These are phyloP conservation scores for Bradypus variegatus DNA, from an alignment of 2,797 vertebrate species.

Conservation along the genomic window DNA sequence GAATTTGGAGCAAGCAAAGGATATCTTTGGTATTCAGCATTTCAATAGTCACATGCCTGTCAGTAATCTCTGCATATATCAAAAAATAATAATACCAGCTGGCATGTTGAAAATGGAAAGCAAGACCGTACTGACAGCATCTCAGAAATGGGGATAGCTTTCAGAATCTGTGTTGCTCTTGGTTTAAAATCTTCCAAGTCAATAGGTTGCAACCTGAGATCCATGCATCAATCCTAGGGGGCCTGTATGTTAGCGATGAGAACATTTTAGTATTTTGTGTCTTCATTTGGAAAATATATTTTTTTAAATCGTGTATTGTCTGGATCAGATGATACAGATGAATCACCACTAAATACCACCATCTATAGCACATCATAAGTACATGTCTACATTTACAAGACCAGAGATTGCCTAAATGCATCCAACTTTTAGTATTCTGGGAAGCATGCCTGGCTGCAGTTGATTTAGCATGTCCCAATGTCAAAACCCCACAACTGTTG, in stretches of 20 bases:
- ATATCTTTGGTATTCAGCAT: background rate
- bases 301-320: too few species aligned
- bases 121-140: background rate
- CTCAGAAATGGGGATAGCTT: background rate
- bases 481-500: background rate
- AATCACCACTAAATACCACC: too few species aligned
- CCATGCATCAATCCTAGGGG: background rate
- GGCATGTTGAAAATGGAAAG: background rate
- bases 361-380: background rate
- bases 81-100: background rate
- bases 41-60: background rate
- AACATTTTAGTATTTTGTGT: background rate
- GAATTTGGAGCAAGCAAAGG: background rate
- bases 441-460: accelerated
- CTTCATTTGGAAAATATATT: background rate
- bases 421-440: too few species aligned
- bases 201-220: background rate
- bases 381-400: accelerated
- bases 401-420: background rate
- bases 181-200: background rate
- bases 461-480: accelerated
- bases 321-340: too few species aligned
- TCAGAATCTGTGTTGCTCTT: background rate
- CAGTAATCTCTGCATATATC: background rate
- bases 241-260: background rate